Conservation (phyloP, 2,797 vertebrate genomes). For the Acropternis orthonyx region DNA sequence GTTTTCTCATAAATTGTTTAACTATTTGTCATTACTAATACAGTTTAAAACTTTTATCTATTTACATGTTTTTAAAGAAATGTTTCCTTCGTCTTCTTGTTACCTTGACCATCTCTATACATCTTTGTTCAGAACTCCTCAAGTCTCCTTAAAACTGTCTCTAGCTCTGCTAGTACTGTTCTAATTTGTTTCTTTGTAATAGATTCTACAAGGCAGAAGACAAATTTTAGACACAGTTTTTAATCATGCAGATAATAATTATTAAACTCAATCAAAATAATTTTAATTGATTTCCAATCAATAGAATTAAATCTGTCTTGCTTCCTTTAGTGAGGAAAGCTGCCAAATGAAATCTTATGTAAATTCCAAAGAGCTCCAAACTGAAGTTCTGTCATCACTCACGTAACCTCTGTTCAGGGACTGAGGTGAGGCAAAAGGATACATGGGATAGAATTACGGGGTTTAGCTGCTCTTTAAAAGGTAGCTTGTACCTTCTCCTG, state of each 20-base stretch:
- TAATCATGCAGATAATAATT: neutral
- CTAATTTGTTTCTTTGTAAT: neutral
- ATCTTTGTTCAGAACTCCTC: neutral
- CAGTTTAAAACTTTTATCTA: neutral
- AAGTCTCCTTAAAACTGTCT: neutral
- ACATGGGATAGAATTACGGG: neutral
- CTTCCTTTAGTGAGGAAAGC: conserved; percentile 13
- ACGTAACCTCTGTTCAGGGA: neutral
- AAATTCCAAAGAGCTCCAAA: neutral
- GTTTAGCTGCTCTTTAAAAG: conserved; percentile 5
- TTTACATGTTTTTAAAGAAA: neutral
- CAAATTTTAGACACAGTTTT: neutral
- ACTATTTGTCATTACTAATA: neutral
- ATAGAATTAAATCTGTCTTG: neutral
- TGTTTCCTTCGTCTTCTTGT: neutral
- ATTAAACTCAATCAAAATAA: neutral
- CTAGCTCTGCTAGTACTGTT: neutral
- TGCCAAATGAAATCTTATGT: neutral
- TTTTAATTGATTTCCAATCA: conserved; percentile 1
- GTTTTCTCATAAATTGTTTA: neutral
- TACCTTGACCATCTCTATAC: neutral
- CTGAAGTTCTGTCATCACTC: neutral
- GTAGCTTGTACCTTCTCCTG: neutral
- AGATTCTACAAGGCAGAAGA: neutral
- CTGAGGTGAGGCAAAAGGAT: conserved; percentile 15